Percentiles rank a stretch among this genome's conserved stretches.
Conservation (phyloP, 2,113 vertebrate species). For the Petromus typicus region DNA sequence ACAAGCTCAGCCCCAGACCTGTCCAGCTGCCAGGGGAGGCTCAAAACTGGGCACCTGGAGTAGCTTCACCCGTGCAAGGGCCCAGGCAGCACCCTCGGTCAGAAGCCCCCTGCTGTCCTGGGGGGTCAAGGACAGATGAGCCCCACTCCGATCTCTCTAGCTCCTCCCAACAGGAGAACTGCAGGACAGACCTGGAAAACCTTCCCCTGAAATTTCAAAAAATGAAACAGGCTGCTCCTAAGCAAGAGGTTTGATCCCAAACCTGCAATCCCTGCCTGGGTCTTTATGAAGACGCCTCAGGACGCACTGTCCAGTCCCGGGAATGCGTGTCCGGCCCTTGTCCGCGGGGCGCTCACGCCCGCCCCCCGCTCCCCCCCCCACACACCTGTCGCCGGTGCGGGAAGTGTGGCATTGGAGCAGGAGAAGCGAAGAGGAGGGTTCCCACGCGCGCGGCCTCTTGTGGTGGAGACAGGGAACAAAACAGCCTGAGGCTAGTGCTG, state of each 20-base stretch:
- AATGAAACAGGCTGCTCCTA: neutral
- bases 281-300: neutral
- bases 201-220: neutral
- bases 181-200: too few relatives aligned
- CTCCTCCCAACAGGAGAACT: neutral
- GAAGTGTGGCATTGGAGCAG: neutral
- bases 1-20: neutral
- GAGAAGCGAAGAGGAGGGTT: neutral
- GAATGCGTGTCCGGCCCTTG: too few relatives aligned
- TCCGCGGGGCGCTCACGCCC: too few relatives aligned
- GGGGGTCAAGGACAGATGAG: rapidly evolving
- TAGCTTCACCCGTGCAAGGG: rapidly evolving
- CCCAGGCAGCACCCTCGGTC: neutral
- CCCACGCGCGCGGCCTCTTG: neutral
- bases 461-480: rapidly evolving
- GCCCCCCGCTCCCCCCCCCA: too few relatives aligned
- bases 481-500: rapidly evolving
- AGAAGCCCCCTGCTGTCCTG: neutral
- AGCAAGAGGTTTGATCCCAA: neutral
- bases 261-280: neutral
- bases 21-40: too few relatives aligned
- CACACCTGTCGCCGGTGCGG: too few relatives aligned
- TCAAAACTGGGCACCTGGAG: neutral
- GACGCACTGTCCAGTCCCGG: too few relatives aligned
- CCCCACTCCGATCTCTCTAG: too few relatives aligned